phyloP scores from a whole-genome alignment of 2,113 vertebrate genomes.

The Naja naja region DNA sequence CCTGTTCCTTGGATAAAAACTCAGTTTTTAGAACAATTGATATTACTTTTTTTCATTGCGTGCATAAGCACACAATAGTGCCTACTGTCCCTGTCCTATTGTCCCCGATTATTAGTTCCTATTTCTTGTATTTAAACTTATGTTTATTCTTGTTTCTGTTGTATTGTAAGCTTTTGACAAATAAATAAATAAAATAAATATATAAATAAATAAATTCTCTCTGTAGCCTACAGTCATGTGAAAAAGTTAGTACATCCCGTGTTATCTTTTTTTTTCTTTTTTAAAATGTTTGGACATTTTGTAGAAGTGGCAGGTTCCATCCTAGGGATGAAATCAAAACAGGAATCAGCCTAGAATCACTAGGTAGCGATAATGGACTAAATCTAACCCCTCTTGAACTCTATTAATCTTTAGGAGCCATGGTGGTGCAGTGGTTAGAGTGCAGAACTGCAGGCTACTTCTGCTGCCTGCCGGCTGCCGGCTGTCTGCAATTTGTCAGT shows the following conservation, averaged over 20 bases:
- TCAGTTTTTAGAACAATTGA: background rate
- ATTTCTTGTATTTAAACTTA: too few relatives aligned
- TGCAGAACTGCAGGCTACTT: too few relatives aligned
- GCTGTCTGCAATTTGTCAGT: too few relatives aligned
- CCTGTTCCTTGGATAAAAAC: background rate
- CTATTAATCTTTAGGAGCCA: background rate
- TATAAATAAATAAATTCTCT: background rate
- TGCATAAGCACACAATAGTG: too few relatives aligned
- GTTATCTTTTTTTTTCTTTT: background rate
- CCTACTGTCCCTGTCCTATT: too few relatives aligned
- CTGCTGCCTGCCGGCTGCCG: too few relatives aligned
- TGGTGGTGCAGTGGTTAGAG: too few relatives aligned
- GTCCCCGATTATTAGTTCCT: too few relatives aligned
- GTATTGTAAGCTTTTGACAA: too few relatives aligned
- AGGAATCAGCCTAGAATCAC: background rate
- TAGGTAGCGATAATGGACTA: background rate
- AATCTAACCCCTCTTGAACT: background rate
- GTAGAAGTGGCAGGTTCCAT: background rate
- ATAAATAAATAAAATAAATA: too few relatives aligned
- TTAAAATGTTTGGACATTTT: background rate
- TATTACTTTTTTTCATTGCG: too few relatives aligned
- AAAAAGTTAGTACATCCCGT: background rate
- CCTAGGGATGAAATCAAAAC: background rate
- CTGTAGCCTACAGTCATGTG: background rate
- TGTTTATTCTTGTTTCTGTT: too few relatives aligned